Evolutionary conservation across 2,888 invertebrate genomes (phyloP).

Genomic region (Callimorpha dominula): DNA sequence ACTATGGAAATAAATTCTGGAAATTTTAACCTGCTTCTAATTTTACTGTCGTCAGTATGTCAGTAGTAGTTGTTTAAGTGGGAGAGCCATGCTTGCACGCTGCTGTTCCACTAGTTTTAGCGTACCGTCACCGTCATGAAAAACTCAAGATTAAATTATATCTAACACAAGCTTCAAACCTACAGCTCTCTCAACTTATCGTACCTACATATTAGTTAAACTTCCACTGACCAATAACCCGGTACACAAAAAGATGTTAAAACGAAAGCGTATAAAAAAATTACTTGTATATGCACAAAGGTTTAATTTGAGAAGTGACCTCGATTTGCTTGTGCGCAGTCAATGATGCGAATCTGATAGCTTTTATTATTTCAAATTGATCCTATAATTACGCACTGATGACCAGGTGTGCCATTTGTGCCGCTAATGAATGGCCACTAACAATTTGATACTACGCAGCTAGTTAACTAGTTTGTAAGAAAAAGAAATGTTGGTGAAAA

Average conservation of each 20-base stretch:
- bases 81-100: too few species aligned
- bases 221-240: neutral
- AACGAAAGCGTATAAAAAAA: slow-evolving; percentile 16
- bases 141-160: too few species aligned
- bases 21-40: too few species aligned
- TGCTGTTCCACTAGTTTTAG: too few species aligned
- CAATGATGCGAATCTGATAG: slow-evolving; percentile 21
- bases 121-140: too few species aligned
- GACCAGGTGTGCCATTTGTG: slow-evolving; percentile 5
- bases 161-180: neutral
- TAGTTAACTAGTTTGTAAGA: neutral
- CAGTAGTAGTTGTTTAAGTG: too few species aligned
- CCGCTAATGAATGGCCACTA: slow-evolving; percentile 9
- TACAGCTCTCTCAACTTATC: neutral
- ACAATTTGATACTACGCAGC: neutral
- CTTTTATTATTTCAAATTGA: slow-evolving; percentile 25
- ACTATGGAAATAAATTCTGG: too few species aligned
- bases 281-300: slow-evolving; percentile 15
- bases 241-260: neutral
- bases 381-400: slow-evolving; percentile 16
- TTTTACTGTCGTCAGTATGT: too few species aligned
- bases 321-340: slow-evolving; percentile 11
- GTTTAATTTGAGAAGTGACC: slow-evolving; percentile 12
- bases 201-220: neutral
- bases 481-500: too few species aligned